Base-by-base conservation (phyloP, 2,113 vertebrate species). In the Zootoca vivipara region DNA sequence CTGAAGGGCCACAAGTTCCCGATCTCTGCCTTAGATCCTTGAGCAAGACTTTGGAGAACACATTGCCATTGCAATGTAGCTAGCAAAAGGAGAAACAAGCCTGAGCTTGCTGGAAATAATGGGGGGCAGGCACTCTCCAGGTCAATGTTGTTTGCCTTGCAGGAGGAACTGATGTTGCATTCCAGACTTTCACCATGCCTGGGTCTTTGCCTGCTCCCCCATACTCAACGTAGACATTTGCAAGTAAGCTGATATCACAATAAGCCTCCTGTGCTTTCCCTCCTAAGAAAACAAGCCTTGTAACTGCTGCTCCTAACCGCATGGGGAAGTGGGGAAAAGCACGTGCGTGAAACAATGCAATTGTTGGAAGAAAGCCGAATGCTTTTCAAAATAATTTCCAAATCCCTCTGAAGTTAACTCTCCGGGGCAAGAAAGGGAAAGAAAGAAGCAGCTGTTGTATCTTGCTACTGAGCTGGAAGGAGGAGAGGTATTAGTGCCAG, bases 311-410 rank as follows among this genome's bases (percentile, higher is more conserved):
- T 40, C 70, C 64, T 79, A 67, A 52, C 18, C 28, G 30, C 75
- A 78, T 24, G 20, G 74, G 42, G 74, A 69, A 62, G 18, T 42
- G n/a, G 74, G 62, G 38, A 42, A 20, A 67, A 35, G 58, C 74
- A 86, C 7, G 24, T 24, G 62, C 10, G 24, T 26, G 30, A 67
- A 86, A 86, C 85, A 78, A 78, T 69, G 38, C 20, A 52, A 78
- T 69, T 69, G 33, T 22, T 78, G 62, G 62, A 69, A n/a, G 18
- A 46, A 5, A 78, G 85, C 74, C 58, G 20, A 73, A 52, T 2
- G 20, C 42, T 35, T 84, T 84, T 73, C 42, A 86, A 77, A 78
- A 65, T 65, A 64, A 77, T 78, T 58, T 65, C 69, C 56, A 85
- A 35, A 40, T 85, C 73, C 26, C 24, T 52, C 40, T 46, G 42